Conservation (phyloP, 2,888 invertebrate species). For the Ophioninae sp. region DNA sequence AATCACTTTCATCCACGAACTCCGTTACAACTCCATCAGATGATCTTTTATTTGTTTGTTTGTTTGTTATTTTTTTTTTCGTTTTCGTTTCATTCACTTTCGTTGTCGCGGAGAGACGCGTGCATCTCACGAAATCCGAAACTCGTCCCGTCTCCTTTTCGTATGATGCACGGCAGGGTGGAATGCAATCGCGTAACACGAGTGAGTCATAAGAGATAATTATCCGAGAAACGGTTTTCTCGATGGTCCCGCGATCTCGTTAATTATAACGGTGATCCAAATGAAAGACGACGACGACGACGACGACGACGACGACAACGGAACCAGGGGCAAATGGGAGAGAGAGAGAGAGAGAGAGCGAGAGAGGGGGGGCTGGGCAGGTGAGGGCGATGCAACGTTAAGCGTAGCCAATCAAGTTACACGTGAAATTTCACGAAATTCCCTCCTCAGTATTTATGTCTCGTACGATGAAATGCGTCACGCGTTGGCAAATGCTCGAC, state of each 20-base stretch:
- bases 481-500: slow-evolving; percentile 15
- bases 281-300: slow-evolving; percentile 1
- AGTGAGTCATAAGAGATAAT: slow-evolving; percentile 57
- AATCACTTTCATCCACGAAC: not conserved
- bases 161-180: slow-evolving; percentile 40
- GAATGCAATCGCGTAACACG: slow-evolving; percentile 53
- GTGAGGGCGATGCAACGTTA: slow-evolving; percentile 24
- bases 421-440: slow-evolving; percentile 50
- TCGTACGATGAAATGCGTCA: slow-evolving; percentile 43
- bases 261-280: slow-evolving; percentile 50
- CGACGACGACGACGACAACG: not conserved
- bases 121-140: slow-evolving; percentile 18
- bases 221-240: slow-evolving; percentile 39
- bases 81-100: not conserved
- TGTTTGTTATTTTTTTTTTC: no score
- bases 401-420: slow-evolving; percentile 4
- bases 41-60: not conserved
- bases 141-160: not conserved
- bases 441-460: slow-evolving; percentile 27
- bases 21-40: slow-evolving; percentile 23
- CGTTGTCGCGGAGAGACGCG: slow-evolving; percentile 10
- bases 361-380: not conserved
- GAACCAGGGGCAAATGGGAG: not conserved
- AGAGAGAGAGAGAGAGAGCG: not conserved
- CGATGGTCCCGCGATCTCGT: slow-evolving; percentile 51